A percentile compares a stretch with the other conserved stretches of the same genome.
These are phyloP conservation scores for Candoia aspera DNA, from an alignment of 2,113 vertebrate species.

Conservation along the genomic window DNA sequence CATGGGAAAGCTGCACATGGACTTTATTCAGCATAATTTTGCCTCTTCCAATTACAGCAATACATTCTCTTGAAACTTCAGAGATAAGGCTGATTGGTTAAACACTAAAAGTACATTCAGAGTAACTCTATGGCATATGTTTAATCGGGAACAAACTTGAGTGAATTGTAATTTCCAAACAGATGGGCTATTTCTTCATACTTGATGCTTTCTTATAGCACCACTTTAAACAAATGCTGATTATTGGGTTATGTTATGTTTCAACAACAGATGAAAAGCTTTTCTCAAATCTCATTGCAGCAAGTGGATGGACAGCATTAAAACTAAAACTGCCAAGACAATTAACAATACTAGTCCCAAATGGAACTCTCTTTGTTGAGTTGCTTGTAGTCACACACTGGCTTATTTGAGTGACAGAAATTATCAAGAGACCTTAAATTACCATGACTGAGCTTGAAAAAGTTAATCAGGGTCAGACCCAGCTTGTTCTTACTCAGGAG, in stretches of 20 bases:
- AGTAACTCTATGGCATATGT: background rate
- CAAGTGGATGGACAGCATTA: background rate
- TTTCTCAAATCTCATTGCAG: background rate
- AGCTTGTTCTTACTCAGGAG: background rate
- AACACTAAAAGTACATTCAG: background rate
- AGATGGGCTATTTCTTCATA: conserved; percentile 5
- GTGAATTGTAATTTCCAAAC: conserved; percentile 1
- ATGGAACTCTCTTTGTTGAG: background rate
- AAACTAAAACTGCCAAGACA: background rate
- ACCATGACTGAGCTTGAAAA: background rate
- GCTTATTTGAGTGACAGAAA: background rate
- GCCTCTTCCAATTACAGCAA: background rate
- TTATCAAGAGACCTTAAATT: background rate
- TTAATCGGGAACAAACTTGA: background rate
- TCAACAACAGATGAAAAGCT: background rate
- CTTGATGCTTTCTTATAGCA: background rate
- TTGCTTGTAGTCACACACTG: background rate
- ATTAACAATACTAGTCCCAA: background rate
- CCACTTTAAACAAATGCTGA: background rate
- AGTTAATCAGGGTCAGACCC: background rate
- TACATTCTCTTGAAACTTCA: background rate
- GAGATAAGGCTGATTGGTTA: background rate
- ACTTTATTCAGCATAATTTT: background rate
- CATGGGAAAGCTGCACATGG: background rate
- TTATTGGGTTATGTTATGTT: background rate